Conservation (phyloP, 1,140 invertebrate genomes). For the Globodera ellingtonae region DNA sequence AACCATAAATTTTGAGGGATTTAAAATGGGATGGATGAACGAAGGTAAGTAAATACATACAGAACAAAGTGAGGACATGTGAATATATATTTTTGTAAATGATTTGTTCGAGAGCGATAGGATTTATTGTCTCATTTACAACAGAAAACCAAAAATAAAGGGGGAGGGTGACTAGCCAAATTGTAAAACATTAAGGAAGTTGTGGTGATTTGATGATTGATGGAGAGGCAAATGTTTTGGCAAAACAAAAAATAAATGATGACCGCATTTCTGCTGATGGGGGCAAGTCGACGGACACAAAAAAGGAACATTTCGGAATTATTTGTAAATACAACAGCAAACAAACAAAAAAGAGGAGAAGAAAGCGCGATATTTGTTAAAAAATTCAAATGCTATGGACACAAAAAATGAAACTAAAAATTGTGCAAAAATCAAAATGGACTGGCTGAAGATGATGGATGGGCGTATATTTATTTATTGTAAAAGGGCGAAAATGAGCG, state of each 20-base stretch:
- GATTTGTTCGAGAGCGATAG: too few relatives aligned
- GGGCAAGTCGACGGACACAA: not conserved
- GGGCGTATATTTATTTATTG: too few relatives aligned
- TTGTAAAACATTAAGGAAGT: not conserved
- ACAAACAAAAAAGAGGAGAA: too few relatives aligned
- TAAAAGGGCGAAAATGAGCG: not conserved
- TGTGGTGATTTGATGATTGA: not conserved
- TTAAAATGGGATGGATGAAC: too few relatives aligned
- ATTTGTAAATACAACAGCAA: too few relatives aligned
- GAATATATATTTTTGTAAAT: too few relatives aligned
- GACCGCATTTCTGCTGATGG: not conserved
- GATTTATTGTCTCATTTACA: not conserved
- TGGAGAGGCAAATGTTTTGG: not conserved
- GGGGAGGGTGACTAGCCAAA: not conserved
- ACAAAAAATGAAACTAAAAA: not conserved
- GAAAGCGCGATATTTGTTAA: too few relatives aligned
- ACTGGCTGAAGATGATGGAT: not conserved
- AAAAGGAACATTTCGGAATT: too few relatives aligned
- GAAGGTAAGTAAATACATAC: too few relatives aligned
- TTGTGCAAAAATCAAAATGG: not conserved
- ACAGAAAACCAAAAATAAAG: not conserved
- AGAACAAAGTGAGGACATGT: too few relatives aligned
- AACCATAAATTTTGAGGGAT: too few relatives aligned
- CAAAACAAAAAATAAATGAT: not conserved
- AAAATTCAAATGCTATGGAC: too few relatives aligned